Evolutionary conservation across 2,888 invertebrate genomes (phyloP).

Genomic region (Ptychoptera albimana): DNA sequence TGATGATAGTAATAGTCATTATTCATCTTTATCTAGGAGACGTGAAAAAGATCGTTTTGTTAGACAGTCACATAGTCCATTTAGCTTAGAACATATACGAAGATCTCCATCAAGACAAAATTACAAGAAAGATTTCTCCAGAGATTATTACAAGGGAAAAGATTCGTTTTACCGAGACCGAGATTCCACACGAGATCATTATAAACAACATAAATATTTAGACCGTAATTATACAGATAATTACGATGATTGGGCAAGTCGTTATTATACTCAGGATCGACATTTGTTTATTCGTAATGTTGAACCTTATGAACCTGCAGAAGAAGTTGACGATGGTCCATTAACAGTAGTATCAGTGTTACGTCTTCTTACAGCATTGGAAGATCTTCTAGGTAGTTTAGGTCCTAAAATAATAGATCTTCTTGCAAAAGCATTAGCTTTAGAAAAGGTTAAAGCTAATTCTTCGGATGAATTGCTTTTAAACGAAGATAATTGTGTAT

Average conservation of each 20-base stretch:
- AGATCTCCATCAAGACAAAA: too few relatives aligned
- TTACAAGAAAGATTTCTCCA: too few relatives aligned
- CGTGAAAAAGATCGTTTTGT: conserved; percentile 2
- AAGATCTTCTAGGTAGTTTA: conserved; percentile 68
- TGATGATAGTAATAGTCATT: too few relatives aligned
- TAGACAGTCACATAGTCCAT: neutral
- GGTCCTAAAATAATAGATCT: conserved; percentile 65
- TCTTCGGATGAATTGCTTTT: conserved; percentile 58
- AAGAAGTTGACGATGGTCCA: conserved; percentile 33
- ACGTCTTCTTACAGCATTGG: conserved; percentile 61
- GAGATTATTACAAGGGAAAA: too few relatives aligned
- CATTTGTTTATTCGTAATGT: conserved; percentile 10
- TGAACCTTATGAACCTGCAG: conserved; percentile 23
- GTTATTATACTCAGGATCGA: conserved; percentile 20
- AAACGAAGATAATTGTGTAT: conserved; percentile 54
- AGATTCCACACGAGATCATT: too few relatives aligned
- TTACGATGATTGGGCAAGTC: conserved; percentile 6
- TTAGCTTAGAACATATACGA: neutral
- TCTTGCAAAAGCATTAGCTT: conserved; percentile 57
- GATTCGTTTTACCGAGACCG: too few relatives aligned
- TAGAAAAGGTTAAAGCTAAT: conserved; percentile 58
- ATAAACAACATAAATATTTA: too few relatives aligned
- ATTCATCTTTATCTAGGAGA: conserved; percentile 2
- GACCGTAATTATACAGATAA: conserved; percentile 6
- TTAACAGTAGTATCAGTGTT: conserved; percentile 49